Base-by-base conservation (phyloP, 2,888 invertebrate genomes). In the Ptychoptera albimana region DNA sequence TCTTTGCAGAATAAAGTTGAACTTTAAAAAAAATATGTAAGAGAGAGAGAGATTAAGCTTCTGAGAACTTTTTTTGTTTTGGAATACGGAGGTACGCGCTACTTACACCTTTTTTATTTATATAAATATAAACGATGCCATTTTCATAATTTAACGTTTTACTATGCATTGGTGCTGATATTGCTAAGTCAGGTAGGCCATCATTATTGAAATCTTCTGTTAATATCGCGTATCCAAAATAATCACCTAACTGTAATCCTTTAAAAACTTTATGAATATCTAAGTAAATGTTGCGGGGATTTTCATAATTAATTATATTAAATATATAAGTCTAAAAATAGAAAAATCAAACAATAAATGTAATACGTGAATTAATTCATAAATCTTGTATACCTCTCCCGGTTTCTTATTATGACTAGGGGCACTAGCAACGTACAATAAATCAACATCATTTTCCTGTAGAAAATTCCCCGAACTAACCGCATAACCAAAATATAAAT, bases 131-230 rank as follows among this genome's bases (percentile, higher is more conserved):
- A 37, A 66, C 60, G n/a, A 63, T 65, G 8, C 66, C 66, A 34
- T 63, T 63, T 45, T 69, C 67, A 42, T 63, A 60, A 44, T 57
- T 61, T 30, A 60, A 60, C 11, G 53, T 54, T 9, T 57, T 48
- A 9, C 57, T 53, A 45, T 62, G 51, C 16, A 60, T 58, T 1
- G 82, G 81, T 1, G 80, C 77, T 1, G 77, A 76, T 3, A 82
- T 70, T 10, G 79, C 61, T 7, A 81, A 59, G 53, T 81, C 82
- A 48, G 75, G 72, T 11, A 65, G 63, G 0, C 67, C 69, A 54
- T 81, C 80, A 2, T 66, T 67, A 55, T 78, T 77, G 7, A 80
- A 55, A 58, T 81, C 79, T 38, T 73, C 72, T 4, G 73, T 71
- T 12, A 74, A 59, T 9, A 82, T 53, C 2, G 74, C 58, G 15